Evolutionary conservation across 2,113 vertebrate species (phyloP).

Genomic region (Litocranius walleri): DNA sequence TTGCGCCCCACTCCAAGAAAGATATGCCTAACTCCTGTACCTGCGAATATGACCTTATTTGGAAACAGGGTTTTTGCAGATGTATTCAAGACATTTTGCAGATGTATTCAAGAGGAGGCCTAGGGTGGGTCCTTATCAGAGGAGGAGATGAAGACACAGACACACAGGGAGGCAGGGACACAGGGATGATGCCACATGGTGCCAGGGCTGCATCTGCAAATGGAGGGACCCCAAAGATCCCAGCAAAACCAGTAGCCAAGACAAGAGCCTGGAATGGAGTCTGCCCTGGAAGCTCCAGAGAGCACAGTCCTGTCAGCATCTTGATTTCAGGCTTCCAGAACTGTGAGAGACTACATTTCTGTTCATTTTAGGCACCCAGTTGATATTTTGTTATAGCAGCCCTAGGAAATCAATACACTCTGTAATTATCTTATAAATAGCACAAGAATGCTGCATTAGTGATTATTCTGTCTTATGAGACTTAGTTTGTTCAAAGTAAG

Average conservation of each 20-base stretch:
- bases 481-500: neutral
- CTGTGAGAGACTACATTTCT: neutral
- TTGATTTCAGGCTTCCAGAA: neutral
- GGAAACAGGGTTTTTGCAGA: neutral
- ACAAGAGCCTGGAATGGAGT: neutral
- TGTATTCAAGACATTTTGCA: neutral
- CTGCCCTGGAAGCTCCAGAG: neutral
- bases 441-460: neutral
- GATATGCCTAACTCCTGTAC: neutral
- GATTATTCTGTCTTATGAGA: neutral
- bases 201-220: neutral
- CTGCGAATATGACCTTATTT: neutral
- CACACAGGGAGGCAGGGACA: neutral
- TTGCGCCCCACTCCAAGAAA: neutral
- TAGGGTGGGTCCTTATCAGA: neutral
- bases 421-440: neutral
- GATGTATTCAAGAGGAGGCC: neutral
- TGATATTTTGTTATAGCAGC: neutral
- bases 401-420: too few relatives aligned
- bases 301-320: rapidly evolving
- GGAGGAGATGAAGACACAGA: neutral
- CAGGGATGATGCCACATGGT: rapidly evolving
- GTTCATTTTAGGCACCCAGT: neutral
- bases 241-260: neutral
- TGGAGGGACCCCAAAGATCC: neutral